Base-by-base conservation (phyloP, 2,113 vertebrate genomes). In the Otolemur garnettii region DNA sequence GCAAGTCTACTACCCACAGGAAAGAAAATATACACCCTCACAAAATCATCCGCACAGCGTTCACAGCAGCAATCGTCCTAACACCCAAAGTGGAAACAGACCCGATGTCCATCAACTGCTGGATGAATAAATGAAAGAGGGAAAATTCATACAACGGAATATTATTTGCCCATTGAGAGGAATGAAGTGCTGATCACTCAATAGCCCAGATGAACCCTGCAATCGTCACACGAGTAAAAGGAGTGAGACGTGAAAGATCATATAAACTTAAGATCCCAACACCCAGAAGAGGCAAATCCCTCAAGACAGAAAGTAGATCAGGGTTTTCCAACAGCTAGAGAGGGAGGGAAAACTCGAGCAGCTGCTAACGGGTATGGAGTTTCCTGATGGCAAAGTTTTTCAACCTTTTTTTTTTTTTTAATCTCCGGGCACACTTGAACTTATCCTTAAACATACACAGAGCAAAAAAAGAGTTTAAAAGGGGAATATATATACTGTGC, bases 211-310 rank as follows among this genome's bases (percentile, higher is more conserved):
- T 19, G 33, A 30, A 45, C 22, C 35, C 12, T 28, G 66, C 78
- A 50, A 33, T 33, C 71, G 79, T 7, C 3, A 6, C 0, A 57
- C 11, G 9, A 81, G 50, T 5, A 7, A 57, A 71, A 90, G 35
- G 4, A 11, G 42, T 14, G 53, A 55, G 62, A 38, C 60, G 26
- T 38, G 13, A 79, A 55, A 50, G 64, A 50, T 2, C 53, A 17
- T 3, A 45, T 3, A 30, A 30, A 1, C 0, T 6, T 9, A 10
- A 4, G 42, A 26, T 18, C 24, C 9, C 3, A 11, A 10, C 0
- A n/a, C 6, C 80, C 28, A 35, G 71, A 74, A 85, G 4, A 69
- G 2, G 50, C n/a, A 69, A 68, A 19, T 60, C 8, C 15, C n/a
- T 4, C 42, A 38, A 83, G 55, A 50, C 53, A 4, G 81, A 8